Conservation (phyloP, 1,140 invertebrate genomes). For the Ericerus pela region DNA sequence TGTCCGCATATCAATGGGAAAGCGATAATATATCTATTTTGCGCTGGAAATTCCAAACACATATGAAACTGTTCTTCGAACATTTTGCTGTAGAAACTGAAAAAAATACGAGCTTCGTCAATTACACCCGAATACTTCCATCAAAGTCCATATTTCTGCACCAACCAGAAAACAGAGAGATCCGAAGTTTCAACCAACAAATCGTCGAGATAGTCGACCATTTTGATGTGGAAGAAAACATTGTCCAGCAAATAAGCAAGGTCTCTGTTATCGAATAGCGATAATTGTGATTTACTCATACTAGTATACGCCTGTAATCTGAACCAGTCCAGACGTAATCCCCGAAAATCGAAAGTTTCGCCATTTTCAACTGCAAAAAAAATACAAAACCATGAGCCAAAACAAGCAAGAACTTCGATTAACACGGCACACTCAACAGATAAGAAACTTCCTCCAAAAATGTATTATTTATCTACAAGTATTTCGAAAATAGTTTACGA, state of each 20-base stretch:
- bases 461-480: too few species aligned
- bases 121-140: too few species aligned
- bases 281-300: conserved; percentile 62
- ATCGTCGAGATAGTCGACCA: conserved; percentile 97
- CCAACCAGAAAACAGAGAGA: conserved; percentile 81
- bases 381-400: conserved; percentile 14
- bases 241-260: conserved; percentile 87
- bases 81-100: conserved; percentile 84
- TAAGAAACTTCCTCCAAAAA: too few species aligned
- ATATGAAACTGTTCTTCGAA: conserved; percentile 98
- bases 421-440: too few species aligned
- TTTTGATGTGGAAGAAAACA: conserved; percentile 91
- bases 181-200: conserved; percentile 93
- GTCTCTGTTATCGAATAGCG: conserved; percentile 70
- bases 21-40: conserved; percentile 92
- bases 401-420: too few species aligned
- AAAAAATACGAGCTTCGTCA: conserved; percentile 16
- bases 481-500: too few species aligned
- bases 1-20: conserved; percentile 96
- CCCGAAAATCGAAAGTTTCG: conserved; percentile 89
- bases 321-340: conserved; percentile 92
- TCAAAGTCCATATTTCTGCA: too few species aligned
- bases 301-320: conserved; percentile 90
- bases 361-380: conserved; percentile 70
- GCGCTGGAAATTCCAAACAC: conserved; percentile 94